phyloP scores from a whole-genome alignment of 2,888 invertebrate genomes.

The Halictus quadricinctus region DNA sequence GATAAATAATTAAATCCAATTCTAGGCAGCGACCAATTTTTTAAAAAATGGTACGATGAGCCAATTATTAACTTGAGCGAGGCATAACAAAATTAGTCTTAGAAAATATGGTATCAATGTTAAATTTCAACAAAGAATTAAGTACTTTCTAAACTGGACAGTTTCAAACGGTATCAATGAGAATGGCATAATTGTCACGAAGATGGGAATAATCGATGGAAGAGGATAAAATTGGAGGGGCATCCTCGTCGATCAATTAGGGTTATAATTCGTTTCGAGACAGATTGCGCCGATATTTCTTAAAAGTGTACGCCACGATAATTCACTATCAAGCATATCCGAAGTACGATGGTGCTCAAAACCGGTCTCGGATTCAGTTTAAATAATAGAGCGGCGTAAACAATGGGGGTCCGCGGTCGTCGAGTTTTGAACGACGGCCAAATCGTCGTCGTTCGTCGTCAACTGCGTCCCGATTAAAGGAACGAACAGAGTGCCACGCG shows the following conservation, averaged over 20 bases:
- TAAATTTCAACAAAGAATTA: too few species aligned
- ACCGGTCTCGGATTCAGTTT: slow-evolving; percentile 1
- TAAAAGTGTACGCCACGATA: background rate
- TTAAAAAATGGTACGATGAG: too few species aligned
- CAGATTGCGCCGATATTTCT: background rate
- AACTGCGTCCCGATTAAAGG: slow-evolving; percentile 44
- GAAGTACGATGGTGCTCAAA: background rate
- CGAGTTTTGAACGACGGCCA: slow-evolving; percentile 32
- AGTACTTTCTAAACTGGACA: too few species aligned
- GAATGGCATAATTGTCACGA: too few species aligned
- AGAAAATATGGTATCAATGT: too few species aligned
- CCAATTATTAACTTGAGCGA: too few species aligned
- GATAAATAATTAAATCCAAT: background rate
- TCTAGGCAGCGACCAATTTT: too few species aligned
- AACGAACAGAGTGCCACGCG: slow-evolving; percentile 47
- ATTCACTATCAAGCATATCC: too few species aligned
- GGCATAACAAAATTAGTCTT: too few species aligned
- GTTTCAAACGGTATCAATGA: too few species aligned
- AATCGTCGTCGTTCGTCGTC: slow-evolving; percentile 29
- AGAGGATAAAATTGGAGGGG: background rate
- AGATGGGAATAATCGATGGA: background rate
- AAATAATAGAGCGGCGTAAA: slow-evolving; percentile 32
- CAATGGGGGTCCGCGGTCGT: slow-evolving; percentile 2
- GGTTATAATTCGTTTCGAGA: background rate
- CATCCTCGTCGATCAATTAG: background rate